Evolutionary conservation across 1,140 invertebrate genomes (phyloP).

Genomic region (Orussus abietinus): DNA sequence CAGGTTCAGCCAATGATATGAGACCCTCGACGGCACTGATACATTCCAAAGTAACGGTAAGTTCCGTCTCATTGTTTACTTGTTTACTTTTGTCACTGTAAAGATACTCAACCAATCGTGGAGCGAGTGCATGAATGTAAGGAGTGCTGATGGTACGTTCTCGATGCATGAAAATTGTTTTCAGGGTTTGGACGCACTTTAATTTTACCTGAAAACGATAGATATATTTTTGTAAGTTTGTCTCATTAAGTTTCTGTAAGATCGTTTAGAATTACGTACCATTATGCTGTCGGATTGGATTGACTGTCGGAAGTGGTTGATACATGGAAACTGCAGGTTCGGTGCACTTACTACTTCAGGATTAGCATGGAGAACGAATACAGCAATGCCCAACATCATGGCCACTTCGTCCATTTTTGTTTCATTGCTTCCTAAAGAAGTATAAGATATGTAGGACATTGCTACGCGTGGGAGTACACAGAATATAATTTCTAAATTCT

Average conservation of each 20-base stretch:
- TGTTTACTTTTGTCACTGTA: slow-evolving; percentile 61
- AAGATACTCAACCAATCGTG: slow-evolving; percentile 67
- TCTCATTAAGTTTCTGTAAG: neutral
- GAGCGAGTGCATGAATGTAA: slow-evolving; percentile 79
- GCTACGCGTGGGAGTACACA: too few relatives aligned
- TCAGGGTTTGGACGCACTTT: slow-evolving; percentile 75
- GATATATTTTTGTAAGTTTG: slow-evolving; percentile 9
- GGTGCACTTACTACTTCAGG: slow-evolving; percentile 70
- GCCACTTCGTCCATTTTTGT: slow-evolving; percentile 79
- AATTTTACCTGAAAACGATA: slow-evolving; percentile 62
- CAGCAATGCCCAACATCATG: slow-evolving; percentile 80
- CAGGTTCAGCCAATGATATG: slow-evolving; percentile 68
- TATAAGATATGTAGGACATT: slow-evolving; percentile 12
- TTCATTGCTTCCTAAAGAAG: slow-evolving; percentile 62
- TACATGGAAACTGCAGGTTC: slow-evolving; percentile 86
- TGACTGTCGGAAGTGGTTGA: slow-evolving; percentile 88
- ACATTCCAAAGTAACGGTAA: slow-evolving; percentile 66
- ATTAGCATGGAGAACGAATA: slow-evolving; percentile 80
- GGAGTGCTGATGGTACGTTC: slow-evolving; percentile 68
- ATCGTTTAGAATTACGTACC: slow-evolving; percentile 51
- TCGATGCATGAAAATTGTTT: slow-evolving; percentile 69
- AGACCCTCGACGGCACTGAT: slow-evolving; percentile 70
- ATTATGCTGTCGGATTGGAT: slow-evolving; percentile 71
- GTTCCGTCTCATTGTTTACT: slow-evolving; percentile 58
- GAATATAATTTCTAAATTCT: too few relatives aligned